Evolutionary conservation across 2,888 invertebrate genomes (phyloP).

Genomic region (Orthosia cruda): DNA sequence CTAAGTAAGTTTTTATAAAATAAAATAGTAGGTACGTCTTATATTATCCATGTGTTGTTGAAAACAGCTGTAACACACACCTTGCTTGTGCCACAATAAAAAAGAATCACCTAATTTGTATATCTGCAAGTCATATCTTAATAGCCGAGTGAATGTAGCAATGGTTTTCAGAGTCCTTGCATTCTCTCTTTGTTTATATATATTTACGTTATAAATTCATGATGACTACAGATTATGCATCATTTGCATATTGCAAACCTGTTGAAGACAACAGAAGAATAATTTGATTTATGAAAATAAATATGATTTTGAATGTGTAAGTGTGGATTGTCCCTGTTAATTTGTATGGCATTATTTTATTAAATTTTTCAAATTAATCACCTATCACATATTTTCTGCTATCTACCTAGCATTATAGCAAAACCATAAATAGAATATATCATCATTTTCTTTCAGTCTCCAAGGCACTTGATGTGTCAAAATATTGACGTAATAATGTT

Average conservation of each 20-base stretch:
- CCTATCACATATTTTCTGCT: background rate
- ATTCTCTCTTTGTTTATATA: conserved; percentile 45
- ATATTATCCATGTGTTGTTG: too few species aligned
- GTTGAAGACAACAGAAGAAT: conserved; percentile 26
- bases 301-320: background rate
- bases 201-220: conserved; percentile 41
- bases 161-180: conserved; percentile 51
- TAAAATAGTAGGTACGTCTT: background rate
- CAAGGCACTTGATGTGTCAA: conserved; percentile 36
- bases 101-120: background rate
- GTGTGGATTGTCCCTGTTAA: background rate
- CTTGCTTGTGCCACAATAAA: conserved; percentile 26
- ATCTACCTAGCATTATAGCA: background rate
- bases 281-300: background rate
- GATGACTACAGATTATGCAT: conserved; percentile 23
- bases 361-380: conserved; percentile 2
- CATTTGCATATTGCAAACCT: conserved; percentile 44
- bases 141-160: conserved; percentile 27
- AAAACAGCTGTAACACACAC: conserved; percentile 19
- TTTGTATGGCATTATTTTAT: too few species aligned
- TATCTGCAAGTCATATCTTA: conserved; percentile 11
- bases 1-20: background rate
- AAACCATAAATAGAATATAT: background rate
- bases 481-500: conserved; percentile 26
- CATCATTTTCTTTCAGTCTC: conserved; percentile 8